Evolutionary conservation across 2,113 vertebrate genomes (phyloP).

Genomic region (Capricornis sumatraensis): DNA sequence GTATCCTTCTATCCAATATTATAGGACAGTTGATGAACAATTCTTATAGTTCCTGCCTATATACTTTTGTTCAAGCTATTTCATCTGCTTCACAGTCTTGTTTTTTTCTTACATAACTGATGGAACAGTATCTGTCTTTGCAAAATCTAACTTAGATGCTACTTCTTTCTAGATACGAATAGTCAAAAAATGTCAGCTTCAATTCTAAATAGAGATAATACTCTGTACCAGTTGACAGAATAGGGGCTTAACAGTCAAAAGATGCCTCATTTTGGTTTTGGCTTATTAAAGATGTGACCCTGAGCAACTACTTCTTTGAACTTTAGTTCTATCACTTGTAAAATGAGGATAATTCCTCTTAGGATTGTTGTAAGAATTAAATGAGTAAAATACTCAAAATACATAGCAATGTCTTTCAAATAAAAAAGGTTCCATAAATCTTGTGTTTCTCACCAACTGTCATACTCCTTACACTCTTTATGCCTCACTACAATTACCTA

Average conservation of each 20-base stretch:
- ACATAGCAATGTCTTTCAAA: neutral
- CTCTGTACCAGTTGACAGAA: neutral
- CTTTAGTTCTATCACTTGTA: neutral
- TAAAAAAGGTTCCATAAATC: neutral
- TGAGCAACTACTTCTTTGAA: neutral
- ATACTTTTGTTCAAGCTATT: neutral
- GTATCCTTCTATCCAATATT: neutral
- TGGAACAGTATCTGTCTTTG: neutral
- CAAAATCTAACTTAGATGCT: constrained; percentile 4
- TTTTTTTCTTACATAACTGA: neutral
- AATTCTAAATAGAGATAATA: neutral
- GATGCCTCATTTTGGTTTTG: neutral
- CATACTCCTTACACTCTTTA: neutral
- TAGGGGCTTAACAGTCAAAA: neutral
- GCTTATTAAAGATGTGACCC: constrained; percentile 12
- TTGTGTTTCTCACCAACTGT: neutral
- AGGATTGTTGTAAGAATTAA: neutral
- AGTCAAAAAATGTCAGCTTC: neutral
- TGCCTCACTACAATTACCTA: neutral
- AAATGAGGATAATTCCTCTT: neutral
- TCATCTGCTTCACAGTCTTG: neutral
- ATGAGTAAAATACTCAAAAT: neutral
- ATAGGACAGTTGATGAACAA: neutral
- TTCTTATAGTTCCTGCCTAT: neutral
- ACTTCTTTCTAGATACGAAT: neutral